Evolutionary conservation across 1,140 invertebrate genomes (phyloP), one percentile per base, ranked within the genome.

Genomic region (Caenorhabditis latens): DNA sequence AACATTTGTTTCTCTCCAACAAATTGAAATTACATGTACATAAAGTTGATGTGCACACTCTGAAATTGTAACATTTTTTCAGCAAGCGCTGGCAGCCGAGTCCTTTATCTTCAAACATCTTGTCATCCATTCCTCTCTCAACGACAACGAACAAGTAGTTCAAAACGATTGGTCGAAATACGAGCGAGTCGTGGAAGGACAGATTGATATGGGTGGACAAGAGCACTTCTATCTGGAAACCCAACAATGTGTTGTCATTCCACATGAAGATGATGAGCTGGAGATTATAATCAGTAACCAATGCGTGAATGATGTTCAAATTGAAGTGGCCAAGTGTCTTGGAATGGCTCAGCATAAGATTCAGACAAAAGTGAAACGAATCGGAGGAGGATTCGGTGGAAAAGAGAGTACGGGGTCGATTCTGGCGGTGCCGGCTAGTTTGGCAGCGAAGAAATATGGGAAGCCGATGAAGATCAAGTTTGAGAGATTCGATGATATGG

Each of bases 161-260:
- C 53, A 82, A 24, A 85, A 42, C 53, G 91, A 92, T 50, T 92
- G 91, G 91, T 63, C 61, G 2, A 88, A 88, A 94, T 93, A 89
- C 50, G 88, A 86, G 7, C 53, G 79, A 55, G 75, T 85, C 11
- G 87, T 92, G 14, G 94, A 90, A 96, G 97, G 0, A 94, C 97
- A 95, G 91, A 94, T 96, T 61, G 94, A 95, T 88, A 95, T 96
- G 90, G 96, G 96, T 61, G 97, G 96, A 0, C 97, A 99, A 93
- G 97, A 98, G 93, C 97, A 99, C 93, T 99, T 99, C 94, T 99
- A 99, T 93, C 93, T 99, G 87, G 96, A 97, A 93, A 97, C 97
- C 0, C 95, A 97, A 16, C 92, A 94, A 7, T 90, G 92, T 48
- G 93, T 96, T 61, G 96, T 95, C 2, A 93, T 96, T 46, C 96